Base-by-base conservation (phyloP, 2,113 vertebrate species). In the Onychostoma macrolepis region DNA sequence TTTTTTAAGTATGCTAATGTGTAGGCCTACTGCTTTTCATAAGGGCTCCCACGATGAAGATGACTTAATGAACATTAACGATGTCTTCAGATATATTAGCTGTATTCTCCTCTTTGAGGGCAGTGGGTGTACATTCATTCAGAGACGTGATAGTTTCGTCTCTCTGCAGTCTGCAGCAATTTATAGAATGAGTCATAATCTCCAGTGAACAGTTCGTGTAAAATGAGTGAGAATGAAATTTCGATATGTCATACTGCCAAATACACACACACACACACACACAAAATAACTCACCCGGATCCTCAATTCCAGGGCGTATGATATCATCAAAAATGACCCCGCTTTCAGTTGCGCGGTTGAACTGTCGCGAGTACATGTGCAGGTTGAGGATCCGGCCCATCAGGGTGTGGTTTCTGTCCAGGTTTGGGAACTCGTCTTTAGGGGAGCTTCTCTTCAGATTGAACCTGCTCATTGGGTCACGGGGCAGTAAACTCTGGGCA, bases 241-340 rank as follows among this genome's bases (percentile, higher is more conserved):
- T 21, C 17, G 19, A 41, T 33, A 81, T 12, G 9, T 24, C 15
- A 26, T 33, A 26, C 24, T 28, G 5, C 33, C 58, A 24, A 8
- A 45, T 8, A 56, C 43, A 58, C 53, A 24, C 17, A 53, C 45
- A 15, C 48, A 58, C 7, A 58, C 19, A 24, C 21, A 24, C 19
- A 56, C 19, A 58, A 0, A n/a, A 33, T 4, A 15, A 43, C 63
- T 90, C 82, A 94, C 94, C 94, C 90, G 92, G 92, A 38, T 95
- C 94, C 71, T 95, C 95, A 4, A 95, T 84, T n/a, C 95, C 94
- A 0, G 93, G 94, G 6, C 93, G 93, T 67, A 95, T 94, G 84
- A 95, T 80, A 2, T 95, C 94, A 69, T 95, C 94, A 2, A 95
- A 95, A 65, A 94, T 92, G 82, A 95, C 94, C 2, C 95, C 94